Conservation (phyloP, 1,140 invertebrate genomes). For the Ylistrum balloti region DNA sequence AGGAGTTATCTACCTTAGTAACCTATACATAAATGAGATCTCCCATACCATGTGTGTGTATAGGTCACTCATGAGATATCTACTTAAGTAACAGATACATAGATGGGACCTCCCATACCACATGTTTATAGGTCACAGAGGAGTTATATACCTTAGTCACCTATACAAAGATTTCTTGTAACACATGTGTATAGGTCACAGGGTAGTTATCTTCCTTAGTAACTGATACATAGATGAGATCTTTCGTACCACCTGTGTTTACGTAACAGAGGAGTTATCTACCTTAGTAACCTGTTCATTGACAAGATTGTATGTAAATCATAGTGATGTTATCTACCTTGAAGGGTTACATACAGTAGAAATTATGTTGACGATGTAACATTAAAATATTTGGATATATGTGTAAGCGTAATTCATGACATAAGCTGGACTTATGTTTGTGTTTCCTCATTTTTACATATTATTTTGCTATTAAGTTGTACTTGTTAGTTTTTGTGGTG, state of each 20-base stretch:
- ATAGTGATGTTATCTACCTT: background rate
- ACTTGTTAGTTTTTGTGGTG: background rate
- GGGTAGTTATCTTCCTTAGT: too few relatives aligned
- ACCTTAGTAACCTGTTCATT: background rate
- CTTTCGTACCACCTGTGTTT: too few relatives aligned
- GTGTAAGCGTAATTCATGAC: background rate
- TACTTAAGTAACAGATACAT: background rate
- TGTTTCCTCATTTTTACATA: constrained; percentile 35
- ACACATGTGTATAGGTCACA: too few relatives aligned
- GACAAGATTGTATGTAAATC: background rate
- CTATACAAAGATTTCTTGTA: too few relatives aligned
- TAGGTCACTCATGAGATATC: background rate
- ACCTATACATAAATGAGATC: background rate
- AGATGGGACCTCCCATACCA: background rate
- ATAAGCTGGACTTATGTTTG: constrained; percentile 38
- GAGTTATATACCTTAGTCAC: background rate
- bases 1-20: background rate
- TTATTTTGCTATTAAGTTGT: constrained; percentile 30
- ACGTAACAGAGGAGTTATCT: background rate
- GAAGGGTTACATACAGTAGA: background rate
- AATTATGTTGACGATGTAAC: background rate
- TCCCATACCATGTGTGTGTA: too few relatives aligned
- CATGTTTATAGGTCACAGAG: background rate
- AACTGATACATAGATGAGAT: too few relatives aligned
- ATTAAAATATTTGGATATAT: background rate